Evolutionary conservation across 1,140 invertebrate genomes (phyloP).

Genomic region (Lutraria rhynchaena): DNA sequence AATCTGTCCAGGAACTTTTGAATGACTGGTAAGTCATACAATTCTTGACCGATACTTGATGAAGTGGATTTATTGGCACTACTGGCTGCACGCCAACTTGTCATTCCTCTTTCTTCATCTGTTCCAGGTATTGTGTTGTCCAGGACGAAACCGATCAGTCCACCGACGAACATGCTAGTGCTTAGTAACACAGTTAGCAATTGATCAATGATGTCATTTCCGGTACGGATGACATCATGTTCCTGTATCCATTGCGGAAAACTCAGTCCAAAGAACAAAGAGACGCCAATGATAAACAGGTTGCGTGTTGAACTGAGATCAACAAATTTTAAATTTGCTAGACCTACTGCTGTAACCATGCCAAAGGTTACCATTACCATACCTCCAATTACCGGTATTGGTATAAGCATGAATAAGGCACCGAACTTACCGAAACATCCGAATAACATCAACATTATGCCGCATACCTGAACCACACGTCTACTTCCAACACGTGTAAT

Average conservation of each 20-base stretch:
- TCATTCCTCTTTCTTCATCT: slow-evolving; percentile 63
- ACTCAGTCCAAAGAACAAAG: slow-evolving; percentile 91
- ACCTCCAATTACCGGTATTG: slow-evolving; percentile 92
- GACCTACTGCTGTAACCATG: slow-evolving; percentile 78
- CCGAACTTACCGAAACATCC: slow-evolving; percentile 89
- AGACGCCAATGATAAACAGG: slow-evolving; percentile 93
- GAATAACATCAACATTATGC: slow-evolving; percentile 87
- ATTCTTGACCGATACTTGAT: background rate
- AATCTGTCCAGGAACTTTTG: slow-evolving; percentile 62
- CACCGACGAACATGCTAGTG: slow-evolving; percentile 79
- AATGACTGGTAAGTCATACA: slow-evolving; percentile 63
- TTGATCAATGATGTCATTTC: slow-evolving; percentile 70
- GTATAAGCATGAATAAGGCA: slow-evolving; percentile 93
- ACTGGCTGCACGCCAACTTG: slow-evolving; percentile 45
- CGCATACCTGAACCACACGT: slow-evolving; percentile 91
- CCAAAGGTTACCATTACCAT: slow-evolving; percentile 94
- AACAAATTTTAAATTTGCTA: slow-evolving; percentile 94
- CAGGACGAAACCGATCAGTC: slow-evolving; percentile 74
- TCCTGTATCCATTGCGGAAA: slow-evolving; percentile 88
- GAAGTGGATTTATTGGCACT: background rate
- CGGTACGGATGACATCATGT: slow-evolving; percentile 86
- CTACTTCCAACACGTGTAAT: slow-evolving; percentile 88
- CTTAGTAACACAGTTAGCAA: slow-evolving; percentile 71
- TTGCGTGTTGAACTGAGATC: slow-evolving; percentile 91
- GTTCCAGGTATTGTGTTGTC: slow-evolving; percentile 78